Conservation (phyloP, 2,113 vertebrate genomes). For the Capricornis sumatraensis region DNA sequence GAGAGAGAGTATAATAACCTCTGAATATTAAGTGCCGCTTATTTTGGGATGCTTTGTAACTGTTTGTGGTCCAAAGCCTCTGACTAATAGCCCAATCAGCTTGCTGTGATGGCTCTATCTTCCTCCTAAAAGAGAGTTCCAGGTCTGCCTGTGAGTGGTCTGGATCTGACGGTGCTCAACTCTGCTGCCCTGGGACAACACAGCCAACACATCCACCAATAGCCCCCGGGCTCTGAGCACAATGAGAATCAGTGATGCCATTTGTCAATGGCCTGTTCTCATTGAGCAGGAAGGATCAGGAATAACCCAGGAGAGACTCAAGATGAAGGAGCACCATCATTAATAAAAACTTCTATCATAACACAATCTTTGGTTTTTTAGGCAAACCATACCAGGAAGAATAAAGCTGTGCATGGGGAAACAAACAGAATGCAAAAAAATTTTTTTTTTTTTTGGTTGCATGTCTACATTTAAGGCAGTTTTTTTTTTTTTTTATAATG, state of each 20-base stretch:
- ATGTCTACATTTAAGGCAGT: background rate
- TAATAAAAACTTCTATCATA: background rate
- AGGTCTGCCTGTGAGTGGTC: background rate
- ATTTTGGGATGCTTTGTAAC: background rate
- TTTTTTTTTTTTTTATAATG: background rate
- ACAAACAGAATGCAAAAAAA: background rate
- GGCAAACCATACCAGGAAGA: background rate
- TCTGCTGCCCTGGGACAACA: background rate
- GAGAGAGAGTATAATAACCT: background rate
- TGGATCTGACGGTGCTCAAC: background rate
- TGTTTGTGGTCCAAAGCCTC: background rate
- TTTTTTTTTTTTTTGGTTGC: too few species aligned
- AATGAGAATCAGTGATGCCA: background rate
- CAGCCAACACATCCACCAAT: background rate
- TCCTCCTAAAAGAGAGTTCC: background rate
- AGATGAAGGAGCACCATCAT: background rate
- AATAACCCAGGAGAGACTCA: background rate
- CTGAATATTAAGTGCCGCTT: background rate
- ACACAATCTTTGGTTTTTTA: background rate
- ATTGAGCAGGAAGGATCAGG: background rate
- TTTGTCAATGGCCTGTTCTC: background rate
- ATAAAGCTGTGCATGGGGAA: background rate
- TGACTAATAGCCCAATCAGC: background rate
- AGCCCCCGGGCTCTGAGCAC: background rate
- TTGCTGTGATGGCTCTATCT: background rate